Base-by-base conservation (phyloP, 2,888 invertebrate species). In the Griposia aprilina region DNA sequence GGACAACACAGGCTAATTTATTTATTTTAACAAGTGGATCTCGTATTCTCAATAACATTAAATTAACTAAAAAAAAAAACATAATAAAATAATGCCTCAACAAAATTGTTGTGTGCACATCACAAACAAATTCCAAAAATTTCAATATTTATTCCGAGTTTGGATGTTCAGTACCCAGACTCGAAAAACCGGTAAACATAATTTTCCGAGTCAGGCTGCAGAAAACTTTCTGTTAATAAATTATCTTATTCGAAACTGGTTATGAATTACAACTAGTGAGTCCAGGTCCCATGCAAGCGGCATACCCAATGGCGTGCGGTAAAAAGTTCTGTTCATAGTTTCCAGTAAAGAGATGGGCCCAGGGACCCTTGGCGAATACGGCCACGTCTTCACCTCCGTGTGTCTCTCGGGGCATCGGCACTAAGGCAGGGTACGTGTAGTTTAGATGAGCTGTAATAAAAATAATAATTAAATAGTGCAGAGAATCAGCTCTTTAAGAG, bases 311-410 rank as follows among this genome's bases (percentile, higher is more conserved):
- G 17, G 98, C 97, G 90, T 98, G 98, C 0, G 98, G 98, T 66
- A 99, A 97, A 89, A 97, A 98, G 92, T 97, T 98, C 93, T 99
- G 98, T 90, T 99, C 98, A 88, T 98, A 98, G 76, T 97, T 98
- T 0, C 98, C 98, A 0, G 98, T 97, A 91, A 99, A 98, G 1
- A 99, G 96, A 91, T 99, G 98, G 0, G 98, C 95, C 98, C 98
- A 98, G 2, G 98, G 98, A 41, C 98, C 99, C 20, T 94, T 95
- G 0, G 98, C 98, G 93, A 97, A 98, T 0, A 98, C 98, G 0
- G 97, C 97, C 0, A 98, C 98, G 92, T 98, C 98, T 83, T 98
- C 98, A 0, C 98, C 98, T 0, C 98, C 98, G 88, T 98, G 98
- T 0, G 98, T 98, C 90, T 98, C 98, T 26, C 97, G 93, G 0